A percentile compares a stretch with the other conserved stretches of the same genome.
Conservation (phyloP, 2,888 invertebrate genomes). For the Clepsis dumicolana region DNA sequence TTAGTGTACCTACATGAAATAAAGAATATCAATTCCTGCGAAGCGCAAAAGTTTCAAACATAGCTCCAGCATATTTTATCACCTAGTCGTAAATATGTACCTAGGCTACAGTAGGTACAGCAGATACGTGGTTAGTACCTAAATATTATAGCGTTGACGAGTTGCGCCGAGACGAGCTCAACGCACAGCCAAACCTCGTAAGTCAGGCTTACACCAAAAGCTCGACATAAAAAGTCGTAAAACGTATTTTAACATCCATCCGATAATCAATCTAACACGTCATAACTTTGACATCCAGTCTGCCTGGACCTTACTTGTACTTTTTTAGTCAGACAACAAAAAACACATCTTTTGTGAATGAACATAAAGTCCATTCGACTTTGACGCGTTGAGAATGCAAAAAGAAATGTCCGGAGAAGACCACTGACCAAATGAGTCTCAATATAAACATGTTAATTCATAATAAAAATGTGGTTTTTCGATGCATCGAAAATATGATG, state of each 20-base stretch:
- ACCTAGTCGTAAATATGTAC: too few relatives aligned
- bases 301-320: constrained; percentile 71
- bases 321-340: constrained; percentile 50
- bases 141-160: constrained; percentile 42
- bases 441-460: constrained; percentile 84
- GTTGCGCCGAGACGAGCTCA: constrained; percentile 63
- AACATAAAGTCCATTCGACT: constrained; percentile 51
- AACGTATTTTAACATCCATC: constrained; percentile 86
- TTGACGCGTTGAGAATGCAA: constrained; percentile 53
- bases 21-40: too few relatives aligned
- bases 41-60: too few relatives aligned
- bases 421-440: constrained; percentile 79
- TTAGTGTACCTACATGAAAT: too few relatives aligned
- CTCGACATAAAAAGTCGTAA: constrained; percentile 83
- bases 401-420: constrained; percentile 68
- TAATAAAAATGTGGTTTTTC: constrained; percentile 76
- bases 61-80: too few relatives aligned
- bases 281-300: constrained; percentile 86
- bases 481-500: constrained; percentile 66
- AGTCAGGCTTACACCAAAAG: constrained; percentile 75
- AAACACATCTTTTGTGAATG: constrained; percentile 51
- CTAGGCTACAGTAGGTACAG: not conserved
- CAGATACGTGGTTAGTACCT: not conserved
- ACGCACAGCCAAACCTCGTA: constrained; percentile 78
- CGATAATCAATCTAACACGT: constrained; percentile 87